Conservation (phyloP, 2,113 vertebrate species). For the Atrichornis clamosus region DNA sequence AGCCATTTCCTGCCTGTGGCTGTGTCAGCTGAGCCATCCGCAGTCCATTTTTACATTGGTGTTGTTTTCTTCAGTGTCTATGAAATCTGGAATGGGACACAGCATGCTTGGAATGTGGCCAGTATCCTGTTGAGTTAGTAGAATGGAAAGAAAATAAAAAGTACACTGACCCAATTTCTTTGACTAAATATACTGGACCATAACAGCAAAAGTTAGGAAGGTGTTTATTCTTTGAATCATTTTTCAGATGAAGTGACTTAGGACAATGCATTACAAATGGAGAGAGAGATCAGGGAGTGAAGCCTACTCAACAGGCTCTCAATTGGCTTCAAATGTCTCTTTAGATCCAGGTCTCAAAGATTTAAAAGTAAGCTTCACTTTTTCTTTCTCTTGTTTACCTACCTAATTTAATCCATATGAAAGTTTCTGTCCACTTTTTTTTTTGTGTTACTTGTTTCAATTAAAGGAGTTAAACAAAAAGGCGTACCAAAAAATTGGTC, state of each 20-base stretch:
- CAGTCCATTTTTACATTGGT: constrained; percentile 43
- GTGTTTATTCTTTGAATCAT: constrained; percentile 25
- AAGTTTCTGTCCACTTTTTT: neutral
- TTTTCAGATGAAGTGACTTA: constrained; percentile 32
- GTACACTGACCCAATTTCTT: constrained; percentile 69
- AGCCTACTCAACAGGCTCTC: neutral
- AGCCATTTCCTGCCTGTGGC: constrained; percentile 54
- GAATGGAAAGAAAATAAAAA: constrained; percentile 69
- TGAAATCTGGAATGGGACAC: constrained; percentile 61
- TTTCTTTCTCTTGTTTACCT: neutral
- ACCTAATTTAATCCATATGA: neutral
- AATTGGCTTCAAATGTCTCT: neutral
- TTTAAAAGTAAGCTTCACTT: neutral
- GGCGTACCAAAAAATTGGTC: neutral
- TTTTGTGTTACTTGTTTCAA: neutral
- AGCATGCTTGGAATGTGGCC: constrained; percentile 65
- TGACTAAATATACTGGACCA: constrained; percentile 36
- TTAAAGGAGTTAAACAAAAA: neutral
- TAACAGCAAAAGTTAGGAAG: constrained; percentile 27
- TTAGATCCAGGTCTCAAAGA: neutral
- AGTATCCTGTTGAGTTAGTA: constrained; percentile 56
- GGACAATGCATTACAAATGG: constrained; percentile 30
- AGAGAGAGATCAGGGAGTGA: neutral
- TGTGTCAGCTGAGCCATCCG: constrained; percentile 54
- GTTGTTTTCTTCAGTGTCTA: constrained; percentile 12